A percentile compares a stretch with the other conserved stretches of the same genome.
Evolutionary conservation across 92 coral and sea anemone genomes (phyloP).

Genomic region (Siderastrea radians): DNA sequence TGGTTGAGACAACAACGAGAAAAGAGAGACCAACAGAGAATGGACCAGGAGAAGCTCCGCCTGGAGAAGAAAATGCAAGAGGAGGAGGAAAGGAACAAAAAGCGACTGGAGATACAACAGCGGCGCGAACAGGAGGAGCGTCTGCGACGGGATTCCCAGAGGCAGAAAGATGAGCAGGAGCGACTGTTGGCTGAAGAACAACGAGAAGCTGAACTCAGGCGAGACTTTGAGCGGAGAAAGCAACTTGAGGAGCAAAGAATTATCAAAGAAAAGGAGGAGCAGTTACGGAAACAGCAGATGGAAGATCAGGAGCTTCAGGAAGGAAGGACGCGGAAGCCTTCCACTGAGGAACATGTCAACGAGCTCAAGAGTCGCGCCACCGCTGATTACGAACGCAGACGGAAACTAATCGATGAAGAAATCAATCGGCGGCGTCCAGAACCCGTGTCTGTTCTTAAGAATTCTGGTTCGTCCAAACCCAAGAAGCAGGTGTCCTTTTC

Average conservation of each 20-base stretch:
- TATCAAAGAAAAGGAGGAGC: constrained; percentile 90
- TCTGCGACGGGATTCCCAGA: constrained; percentile 65
- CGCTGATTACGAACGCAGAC: constrained; percentile 85
- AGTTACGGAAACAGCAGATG: constrained; percentile 83
- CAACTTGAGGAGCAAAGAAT: constrained; percentile 82
- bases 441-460: constrained; percentile 70
- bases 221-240: constrained; percentile 70
- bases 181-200: constrained; percentile 73
- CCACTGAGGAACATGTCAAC: constrained; percentile 75
- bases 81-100: constrained; percentile 77
- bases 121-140: constrained; percentile 85
- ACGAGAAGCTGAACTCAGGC: constrained; percentile 67
- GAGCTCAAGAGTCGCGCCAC: constrained; percentile 88
- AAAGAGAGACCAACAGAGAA: constrained; percentile 74
- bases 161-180: constrained; percentile 63
- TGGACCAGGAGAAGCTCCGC: constrained; percentile 73
- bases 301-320: constrained; percentile 82
- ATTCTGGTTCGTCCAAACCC: constrained; percentile 63
- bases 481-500: constrained; percentile 96
- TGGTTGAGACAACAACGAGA: constrained; percentile 80
- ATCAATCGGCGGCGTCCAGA: constrained; percentile 76
- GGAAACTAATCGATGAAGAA: constrained; percentile 85
- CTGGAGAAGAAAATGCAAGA: constrained; percentile 77
- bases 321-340: constrained; percentile 55
- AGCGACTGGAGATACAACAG: constrained; percentile 73